Conservation (phyloP, 30 jellyfish, hydroid and myxozoan genomes). For the Hydra vulgaris region DNA sequence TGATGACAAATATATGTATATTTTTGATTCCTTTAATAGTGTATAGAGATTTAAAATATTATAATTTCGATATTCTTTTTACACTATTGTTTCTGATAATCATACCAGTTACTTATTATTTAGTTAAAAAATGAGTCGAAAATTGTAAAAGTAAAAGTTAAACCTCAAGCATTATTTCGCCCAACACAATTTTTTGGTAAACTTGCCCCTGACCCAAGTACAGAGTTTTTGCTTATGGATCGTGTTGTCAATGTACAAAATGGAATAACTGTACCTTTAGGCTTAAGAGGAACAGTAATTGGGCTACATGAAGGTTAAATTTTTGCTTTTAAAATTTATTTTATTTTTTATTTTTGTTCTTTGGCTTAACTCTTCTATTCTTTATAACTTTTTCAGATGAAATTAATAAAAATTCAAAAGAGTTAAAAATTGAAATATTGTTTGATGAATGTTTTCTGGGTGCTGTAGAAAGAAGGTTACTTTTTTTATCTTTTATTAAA, state of each 20-base stretch:
- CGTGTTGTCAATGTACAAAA: conserved; percentile 80
- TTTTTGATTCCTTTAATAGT: too few relatives aligned
- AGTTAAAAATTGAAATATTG: conserved; percentile 48
- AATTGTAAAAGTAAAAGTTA: conserved; percentile 60
- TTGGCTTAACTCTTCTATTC: background rate
- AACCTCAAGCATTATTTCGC: conserved; percentile 47
- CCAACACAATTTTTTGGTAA: conserved; percentile 65
- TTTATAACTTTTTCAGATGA: conserved; percentile 42
- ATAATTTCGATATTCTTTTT: too few relatives aligned
- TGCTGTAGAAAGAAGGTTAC: conserved; percentile 46
- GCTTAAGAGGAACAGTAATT: conserved; percentile 69
- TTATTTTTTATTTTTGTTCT: background rate
- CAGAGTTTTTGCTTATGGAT: conserved; percentile 68
- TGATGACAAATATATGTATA: too few relatives aligned
- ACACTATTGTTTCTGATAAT: too few relatives aligned
- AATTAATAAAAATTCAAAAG: conserved; percentile 37
- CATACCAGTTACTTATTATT: too few relatives aligned
- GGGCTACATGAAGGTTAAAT: conserved; percentile 70
- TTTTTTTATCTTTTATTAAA: too few relatives aligned
- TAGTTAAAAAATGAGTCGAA: too few relatives aligned
- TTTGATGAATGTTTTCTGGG: conserved; percentile 81
- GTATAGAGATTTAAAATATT: too few relatives aligned
- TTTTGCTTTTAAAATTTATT: background rate
- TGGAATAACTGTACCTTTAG: conserved; percentile 69
- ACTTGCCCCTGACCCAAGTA: conserved; percentile 73